Conservation (phyloP, 2,113 vertebrate species). For the Thunnus maccoyii region DNA sequence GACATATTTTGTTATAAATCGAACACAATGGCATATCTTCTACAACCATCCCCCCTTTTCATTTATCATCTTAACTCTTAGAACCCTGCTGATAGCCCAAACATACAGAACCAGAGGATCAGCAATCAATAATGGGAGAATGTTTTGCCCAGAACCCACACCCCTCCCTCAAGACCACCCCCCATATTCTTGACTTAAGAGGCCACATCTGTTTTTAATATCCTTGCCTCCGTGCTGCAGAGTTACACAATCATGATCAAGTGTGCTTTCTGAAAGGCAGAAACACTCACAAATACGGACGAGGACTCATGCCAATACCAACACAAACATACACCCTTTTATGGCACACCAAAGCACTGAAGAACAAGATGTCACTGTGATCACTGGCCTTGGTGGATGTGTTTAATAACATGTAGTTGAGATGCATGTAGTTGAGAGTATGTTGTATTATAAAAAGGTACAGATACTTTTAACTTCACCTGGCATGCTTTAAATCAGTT, state of each 20-base stretch:
- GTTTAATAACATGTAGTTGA: conserved; percentile 55
- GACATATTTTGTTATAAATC: conserved; percentile 27
- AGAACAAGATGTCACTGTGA: conserved; percentile 72
- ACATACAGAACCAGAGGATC: conserved; percentile 80
- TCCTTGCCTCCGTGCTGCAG: conserved; percentile 76
- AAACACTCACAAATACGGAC: conserved; percentile 73
- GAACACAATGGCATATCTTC: conserved; percentile 14
- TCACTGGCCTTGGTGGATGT: conserved; percentile 45
- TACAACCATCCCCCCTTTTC: conserved; percentile 27
- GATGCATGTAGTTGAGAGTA: conserved; percentile 8
- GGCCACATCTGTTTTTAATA: conserved; percentile 91
- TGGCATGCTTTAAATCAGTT: background rate
- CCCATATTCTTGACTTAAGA: conserved; percentile 62
- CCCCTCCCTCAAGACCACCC: conserved; percentile 12
- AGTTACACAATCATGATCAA: conserved; percentile 81
- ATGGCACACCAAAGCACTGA: conserved; percentile 67
- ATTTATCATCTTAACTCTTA: conserved; percentile 70
- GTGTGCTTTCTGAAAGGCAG: conserved; percentile 67
- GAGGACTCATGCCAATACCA: conserved; percentile 63
- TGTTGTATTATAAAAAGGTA: conserved; percentile 32
- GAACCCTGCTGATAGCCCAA: conserved; percentile 78
- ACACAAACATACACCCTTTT: conserved; percentile 72
- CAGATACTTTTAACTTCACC: background rate
- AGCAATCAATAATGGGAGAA: conserved; percentile 85
- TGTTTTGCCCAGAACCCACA: conserved; percentile 68